Base-by-base conservation (phyloP, 2,888 invertebrate species). In the Rhorus exstirpatorius region DNA sequence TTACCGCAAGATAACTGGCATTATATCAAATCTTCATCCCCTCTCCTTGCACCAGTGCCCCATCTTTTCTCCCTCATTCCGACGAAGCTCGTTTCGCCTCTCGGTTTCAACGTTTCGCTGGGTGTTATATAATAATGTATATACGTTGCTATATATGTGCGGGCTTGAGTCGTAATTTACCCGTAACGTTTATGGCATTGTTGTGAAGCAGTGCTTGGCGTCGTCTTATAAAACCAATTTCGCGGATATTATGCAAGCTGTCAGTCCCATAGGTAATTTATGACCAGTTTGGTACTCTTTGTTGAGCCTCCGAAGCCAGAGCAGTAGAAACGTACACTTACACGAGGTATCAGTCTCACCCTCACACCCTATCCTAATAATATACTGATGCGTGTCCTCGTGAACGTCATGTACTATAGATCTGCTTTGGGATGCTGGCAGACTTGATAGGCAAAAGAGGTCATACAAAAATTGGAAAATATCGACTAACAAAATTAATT, bases 211-310 rank as follows among this genome's bases (percentile, higher is more conserved):
- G 88, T 87, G 88, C 88, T 88, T 88, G 87, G 87, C 90, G 89
- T 89, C 91, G 89, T 90, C 91, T 92, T 92, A 91, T 91, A 91
- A 92, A 92, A 92, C 92, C 92, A 92, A 92, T 92, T 92, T 92
- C 91, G 92, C 92, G 92, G 91, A 88, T 92, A 92, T 92, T 92
- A 92, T 92, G 92, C 92, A 91, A 91, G 90, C 91, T 92, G 92
- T 92, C 92, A 92, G 90, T 91, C 89, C 90, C 89, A 87, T 88
- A 86, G 88, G 88, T 90, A 90, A 91, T 88, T 92, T 92, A 92
- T 90, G 89, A 88, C 89, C 86, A 87, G 87, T 88, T 86, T 89
- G 83, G 90, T 90, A 88, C 67, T 71, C 76, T 31, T 6, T 31
- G 31, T 31, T 31, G 2, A 31, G 31, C 31, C 31, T 31, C 31